Percentiles rank a stretch among this genome's conserved stretches.
Evolutionary conservation across 2,113 vertebrate species (phyloP).

Genomic region (Centropus unirufus): DNA sequence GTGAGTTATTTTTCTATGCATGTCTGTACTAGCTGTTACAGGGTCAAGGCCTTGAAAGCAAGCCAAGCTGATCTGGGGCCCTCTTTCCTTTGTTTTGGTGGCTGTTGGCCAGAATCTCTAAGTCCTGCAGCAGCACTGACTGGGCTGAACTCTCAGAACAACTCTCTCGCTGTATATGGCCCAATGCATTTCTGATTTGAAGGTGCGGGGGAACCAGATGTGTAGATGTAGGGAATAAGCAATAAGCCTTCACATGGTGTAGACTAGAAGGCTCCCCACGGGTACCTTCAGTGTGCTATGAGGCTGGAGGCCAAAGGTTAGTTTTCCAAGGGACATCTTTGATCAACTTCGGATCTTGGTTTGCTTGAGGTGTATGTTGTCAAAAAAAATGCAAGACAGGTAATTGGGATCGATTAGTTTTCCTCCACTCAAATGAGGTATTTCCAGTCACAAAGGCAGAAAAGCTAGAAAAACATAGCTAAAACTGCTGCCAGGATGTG

Average conservation of each 20-base stretch:
- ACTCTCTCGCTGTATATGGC: not conserved
- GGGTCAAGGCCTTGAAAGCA: slow-evolving; percentile 24
- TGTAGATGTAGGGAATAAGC: not conserved
- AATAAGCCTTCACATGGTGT: not conserved
- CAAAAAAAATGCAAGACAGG: not conserved
- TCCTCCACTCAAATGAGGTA: not conserved
- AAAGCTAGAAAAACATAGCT: not conserved
- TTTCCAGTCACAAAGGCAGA: not conserved
- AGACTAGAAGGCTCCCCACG: not conserved
- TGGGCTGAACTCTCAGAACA: not conserved
- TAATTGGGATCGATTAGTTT: not conserved
- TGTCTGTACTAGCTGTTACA: not conserved
- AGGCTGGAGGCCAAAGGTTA: not conserved
- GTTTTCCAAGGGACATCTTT: not conserved
- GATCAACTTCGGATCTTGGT: not conserved
- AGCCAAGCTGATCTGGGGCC: slow-evolving; percentile 3
- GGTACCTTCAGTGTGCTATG: not conserved
- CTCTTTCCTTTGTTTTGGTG: slow-evolving; percentile 44
- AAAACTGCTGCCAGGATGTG: not conserved
- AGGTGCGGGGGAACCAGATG: not conserved
- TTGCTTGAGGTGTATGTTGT: not conserved
- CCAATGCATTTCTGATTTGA: not conserved
- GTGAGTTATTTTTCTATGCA: slow-evolving; percentile 46
- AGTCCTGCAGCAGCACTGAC: not conserved
- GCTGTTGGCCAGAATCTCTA: not conserved